Percentiles rank a stretch among this genome's conserved stretches.
Conservation (phyloP, 2,888 invertebrate genomes). For the Mystacides longicornis region DNA sequence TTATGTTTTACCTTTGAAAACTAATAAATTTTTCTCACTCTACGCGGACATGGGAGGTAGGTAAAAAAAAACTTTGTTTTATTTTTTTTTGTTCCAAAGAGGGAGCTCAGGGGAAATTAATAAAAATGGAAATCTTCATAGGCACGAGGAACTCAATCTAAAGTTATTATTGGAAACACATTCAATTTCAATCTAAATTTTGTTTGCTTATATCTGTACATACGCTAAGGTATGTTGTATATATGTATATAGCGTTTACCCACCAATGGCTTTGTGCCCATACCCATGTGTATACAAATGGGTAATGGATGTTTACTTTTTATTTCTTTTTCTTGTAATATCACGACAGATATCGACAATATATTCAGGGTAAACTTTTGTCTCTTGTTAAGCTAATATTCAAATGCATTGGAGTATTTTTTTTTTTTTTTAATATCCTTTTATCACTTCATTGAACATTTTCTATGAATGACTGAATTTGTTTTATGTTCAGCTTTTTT, state of each 20-base stretch:
- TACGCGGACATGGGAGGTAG: not conserved
- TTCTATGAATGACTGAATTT: no score
- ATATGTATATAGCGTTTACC: no score
- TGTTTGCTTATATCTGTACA: not conserved
- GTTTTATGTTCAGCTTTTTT: no score
- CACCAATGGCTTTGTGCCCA: no score
- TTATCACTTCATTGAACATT: no score
- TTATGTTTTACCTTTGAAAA: not conserved
- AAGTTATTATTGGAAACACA: conserved; percentile 10
- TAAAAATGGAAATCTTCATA: conserved; percentile 13
- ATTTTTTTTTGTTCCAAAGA: conserved; percentile 8
- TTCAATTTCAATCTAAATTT: conserved; percentile 8
- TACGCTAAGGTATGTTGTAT: not conserved
- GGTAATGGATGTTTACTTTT: conserved; percentile 2
- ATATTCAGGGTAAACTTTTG: no score
- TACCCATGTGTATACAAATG: not conserved
- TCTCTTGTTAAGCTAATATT: no score
- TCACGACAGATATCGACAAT: no score
- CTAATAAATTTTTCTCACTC: conserved; percentile 4
- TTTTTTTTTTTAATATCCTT: no score
- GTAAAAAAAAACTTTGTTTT: no score
- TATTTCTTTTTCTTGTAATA: not conserved
- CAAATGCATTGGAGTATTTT: no score
- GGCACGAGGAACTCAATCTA: conserved; percentile 4
- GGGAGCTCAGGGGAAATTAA: conserved; percentile 20